phyloP scores from a whole-genome alignment of 1,140 invertebrate species.

The Centruroides vittatus region DNA sequence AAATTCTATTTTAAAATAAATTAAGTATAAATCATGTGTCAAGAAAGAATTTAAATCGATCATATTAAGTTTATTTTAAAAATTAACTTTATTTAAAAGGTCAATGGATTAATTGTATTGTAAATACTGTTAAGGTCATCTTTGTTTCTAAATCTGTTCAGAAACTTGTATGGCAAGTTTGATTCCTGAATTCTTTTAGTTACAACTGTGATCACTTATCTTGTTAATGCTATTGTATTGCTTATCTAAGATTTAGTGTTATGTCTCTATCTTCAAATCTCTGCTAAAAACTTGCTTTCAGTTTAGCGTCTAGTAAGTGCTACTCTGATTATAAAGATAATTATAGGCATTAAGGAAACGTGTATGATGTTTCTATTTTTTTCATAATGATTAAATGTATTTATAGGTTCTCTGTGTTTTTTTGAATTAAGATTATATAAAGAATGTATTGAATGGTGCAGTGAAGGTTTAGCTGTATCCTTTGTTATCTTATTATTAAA shows the following conservation, averaged over 20 bases:
- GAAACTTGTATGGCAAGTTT: neutral
- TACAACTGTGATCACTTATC: neutral
- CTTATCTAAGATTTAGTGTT: neutral
- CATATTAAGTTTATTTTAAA: too few relatives aligned
- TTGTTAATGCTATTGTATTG: neutral
- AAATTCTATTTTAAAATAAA: neutral
- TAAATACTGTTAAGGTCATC: neutral
- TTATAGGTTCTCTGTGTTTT: conserved; percentile 50
- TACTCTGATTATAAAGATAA: too few relatives aligned
- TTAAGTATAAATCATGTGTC: too few relatives aligned
- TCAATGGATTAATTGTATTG: neutral
- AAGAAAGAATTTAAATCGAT: too few relatives aligned
- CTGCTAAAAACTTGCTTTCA: neutral
- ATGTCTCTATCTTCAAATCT: neutral
- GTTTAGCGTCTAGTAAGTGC: neutral
- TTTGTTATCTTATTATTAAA: neutral
- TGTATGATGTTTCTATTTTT: neutral
- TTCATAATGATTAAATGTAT: neutral
- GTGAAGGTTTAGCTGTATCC: conserved; percentile 29
- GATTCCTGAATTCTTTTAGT: neutral
- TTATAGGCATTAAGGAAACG: neutral
- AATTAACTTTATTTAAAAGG: neutral
- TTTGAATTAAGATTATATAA: conserved; percentile 51
- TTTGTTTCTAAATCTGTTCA: neutral
- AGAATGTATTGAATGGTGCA: conserved; percentile 55